Percentiles rank a stretch among this genome's conserved stretches.
phyloP scores from a whole-genome alignment of 2,888 invertebrate genomes.

The Napeogenes inachia region DNA sequence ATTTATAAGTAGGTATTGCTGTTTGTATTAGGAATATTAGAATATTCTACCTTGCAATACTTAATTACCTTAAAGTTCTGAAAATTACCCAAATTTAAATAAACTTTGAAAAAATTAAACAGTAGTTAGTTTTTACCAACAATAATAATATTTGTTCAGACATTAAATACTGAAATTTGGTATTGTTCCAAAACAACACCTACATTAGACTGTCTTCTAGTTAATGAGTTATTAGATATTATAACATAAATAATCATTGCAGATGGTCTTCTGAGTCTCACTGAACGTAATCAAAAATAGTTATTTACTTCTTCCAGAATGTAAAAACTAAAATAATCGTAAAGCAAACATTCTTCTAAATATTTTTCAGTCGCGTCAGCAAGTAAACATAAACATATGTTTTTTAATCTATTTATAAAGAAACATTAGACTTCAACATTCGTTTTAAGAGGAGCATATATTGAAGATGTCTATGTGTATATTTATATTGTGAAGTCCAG shows the following conservation, averaged over 20 bases:
- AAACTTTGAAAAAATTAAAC: too few relatives aligned
- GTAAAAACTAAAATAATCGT: too few relatives aligned
- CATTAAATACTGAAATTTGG: slow-evolving; percentile 28
- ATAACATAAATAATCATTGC: too few relatives aligned
- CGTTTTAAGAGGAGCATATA: background rate
- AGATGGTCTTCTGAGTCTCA: too few relatives aligned
- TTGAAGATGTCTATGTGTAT: background rate
- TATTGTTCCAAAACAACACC: slow-evolving; percentile 24
- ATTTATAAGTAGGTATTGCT: too few relatives aligned
- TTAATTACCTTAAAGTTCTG: too few relatives aligned
- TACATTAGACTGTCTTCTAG: too few relatives aligned
- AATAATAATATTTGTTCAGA: slow-evolving; percentile 18
- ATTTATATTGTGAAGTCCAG: slow-evolving; percentile 5
- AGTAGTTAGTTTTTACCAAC: slow-evolving; percentile 4
- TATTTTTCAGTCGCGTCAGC: background rate
- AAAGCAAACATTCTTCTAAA: background rate
- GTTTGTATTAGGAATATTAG: too few relatives aligned
- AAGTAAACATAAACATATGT: background rate
- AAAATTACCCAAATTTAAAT: too few relatives aligned
- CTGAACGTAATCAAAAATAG: background rate
- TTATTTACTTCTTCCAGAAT: background rate
- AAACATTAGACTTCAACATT: slow-evolving; percentile 11
- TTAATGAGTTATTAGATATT: too few relatives aligned
- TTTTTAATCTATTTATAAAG: background rate
- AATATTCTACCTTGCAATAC: too few relatives aligned